Evolutionary conservation across 2,113 vertebrate species (phyloP).

Genomic region (Sitta europaea): DNA sequence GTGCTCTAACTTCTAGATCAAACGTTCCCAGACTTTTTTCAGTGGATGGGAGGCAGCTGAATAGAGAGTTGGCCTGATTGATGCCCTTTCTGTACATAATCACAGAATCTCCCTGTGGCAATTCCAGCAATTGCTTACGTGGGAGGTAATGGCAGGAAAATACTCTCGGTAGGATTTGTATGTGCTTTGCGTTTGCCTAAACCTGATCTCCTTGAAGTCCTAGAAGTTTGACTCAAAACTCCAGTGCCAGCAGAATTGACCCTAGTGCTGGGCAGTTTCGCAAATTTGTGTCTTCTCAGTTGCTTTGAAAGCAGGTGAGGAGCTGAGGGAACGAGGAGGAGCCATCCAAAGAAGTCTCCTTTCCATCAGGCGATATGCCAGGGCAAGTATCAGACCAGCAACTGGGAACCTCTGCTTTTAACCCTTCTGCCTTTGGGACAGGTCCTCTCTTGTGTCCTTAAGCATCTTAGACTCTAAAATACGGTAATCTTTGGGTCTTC

Average conservation of each 20-base stretch:
- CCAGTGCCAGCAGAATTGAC: not conserved
- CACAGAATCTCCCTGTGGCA: constrained; percentile 59
- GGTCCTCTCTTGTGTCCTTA: not conserved
- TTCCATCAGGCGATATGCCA: not conserved
- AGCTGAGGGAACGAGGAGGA: not conserved
- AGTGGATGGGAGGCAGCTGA: constrained; percentile 52
- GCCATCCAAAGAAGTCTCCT: not conserved
- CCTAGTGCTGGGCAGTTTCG: not conserved
- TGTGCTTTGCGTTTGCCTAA: constrained; percentile 60
- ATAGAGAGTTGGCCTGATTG: constrained; percentile 53
- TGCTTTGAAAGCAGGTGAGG: not conserved
- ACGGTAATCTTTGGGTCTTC: not conserved
- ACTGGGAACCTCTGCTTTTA: not conserved
- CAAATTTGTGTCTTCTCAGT: not conserved
- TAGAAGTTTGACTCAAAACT: constrained; percentile 1
- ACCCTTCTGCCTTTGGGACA: not conserved
- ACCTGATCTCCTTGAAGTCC: constrained; percentile 61
- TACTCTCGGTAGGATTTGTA: constrained; percentile 55
- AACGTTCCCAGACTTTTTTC: constrained; percentile 54
- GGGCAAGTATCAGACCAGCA: not conserved
- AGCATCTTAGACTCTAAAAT: not conserved
- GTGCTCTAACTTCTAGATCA: constrained; percentile 27
- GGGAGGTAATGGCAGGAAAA: constrained; percentile 65
- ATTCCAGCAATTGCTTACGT: constrained; percentile 61
- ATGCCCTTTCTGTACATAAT: constrained; percentile 61